Conservation (phyloP, 2,888 invertebrate genomes). For the Oligia strigilis region DNA sequence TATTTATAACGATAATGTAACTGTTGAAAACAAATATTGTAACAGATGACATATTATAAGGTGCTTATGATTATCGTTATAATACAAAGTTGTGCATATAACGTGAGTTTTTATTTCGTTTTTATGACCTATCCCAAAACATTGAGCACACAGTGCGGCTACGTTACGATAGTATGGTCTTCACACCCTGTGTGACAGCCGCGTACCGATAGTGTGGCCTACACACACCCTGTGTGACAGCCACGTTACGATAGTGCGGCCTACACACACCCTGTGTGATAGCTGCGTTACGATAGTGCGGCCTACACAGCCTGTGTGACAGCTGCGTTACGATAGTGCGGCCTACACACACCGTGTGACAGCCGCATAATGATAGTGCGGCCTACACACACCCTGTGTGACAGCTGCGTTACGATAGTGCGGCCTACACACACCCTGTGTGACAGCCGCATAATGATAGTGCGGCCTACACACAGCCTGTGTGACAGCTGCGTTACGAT, state of each 20-base stretch:
- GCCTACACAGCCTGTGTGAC: not conserved
- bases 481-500: not conserved
- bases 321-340: too few species aligned
- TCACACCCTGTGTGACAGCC: not conserved
- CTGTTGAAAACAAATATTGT: slow-evolving; percentile 89
- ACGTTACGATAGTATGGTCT: too few species aligned
- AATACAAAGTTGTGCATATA: slow-evolving; percentile 90
- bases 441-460: not conserved
- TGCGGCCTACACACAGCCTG: not conserved
- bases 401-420: too few species aligned
- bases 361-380: too few species aligned
- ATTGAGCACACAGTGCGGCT: not conserved
- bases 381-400: not conserved
- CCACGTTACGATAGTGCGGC: not conserved
- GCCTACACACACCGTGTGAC: not conserved
- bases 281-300: not conserved
- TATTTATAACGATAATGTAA: slow-evolving; percentile 89
- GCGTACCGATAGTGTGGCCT: not conserved
- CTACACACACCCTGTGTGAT: not conserved
- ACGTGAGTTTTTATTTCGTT: slow-evolving; percentile 67
- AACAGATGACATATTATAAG: slow-evolving; percentile 90
- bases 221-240: not conserved
- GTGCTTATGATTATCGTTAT: slow-evolving; percentile 91
- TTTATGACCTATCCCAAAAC: not conserved
- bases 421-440: not conserved